A percentile compares a stretch with the other conserved stretches of the same genome.
These are phyloP conservation scores for Chrysemys picta DNA, from an alignment of 2,113 vertebrate genomes.

Conservation along the genomic window DNA sequence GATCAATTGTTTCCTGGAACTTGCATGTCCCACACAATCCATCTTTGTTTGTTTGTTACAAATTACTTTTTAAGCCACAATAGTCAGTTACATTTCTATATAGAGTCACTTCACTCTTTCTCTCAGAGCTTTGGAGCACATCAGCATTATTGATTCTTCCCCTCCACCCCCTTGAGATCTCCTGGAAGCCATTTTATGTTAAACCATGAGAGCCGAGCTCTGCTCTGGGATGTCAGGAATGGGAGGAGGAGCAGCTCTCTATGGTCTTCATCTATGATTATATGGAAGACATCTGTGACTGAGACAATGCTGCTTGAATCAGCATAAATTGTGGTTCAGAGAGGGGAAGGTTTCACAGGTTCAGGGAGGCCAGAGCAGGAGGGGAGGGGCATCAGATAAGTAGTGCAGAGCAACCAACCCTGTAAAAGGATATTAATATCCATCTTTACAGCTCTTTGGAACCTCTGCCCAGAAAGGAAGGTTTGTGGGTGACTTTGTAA, in stretches of 20 bases:
- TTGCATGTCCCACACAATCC: not conserved
- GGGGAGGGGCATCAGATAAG: not conserved
- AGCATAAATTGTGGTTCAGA: conserved; percentile 50
- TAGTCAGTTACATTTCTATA: not conserved
- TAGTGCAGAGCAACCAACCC: conserved; percentile 38
- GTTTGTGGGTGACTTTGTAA: not conserved
- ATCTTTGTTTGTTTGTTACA: not conserved
- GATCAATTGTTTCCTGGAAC: not conserved
- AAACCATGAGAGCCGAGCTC: not conserved
- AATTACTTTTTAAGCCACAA: not conserved
- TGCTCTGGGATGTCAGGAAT: not conserved
- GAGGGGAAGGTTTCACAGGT: conserved; percentile 18
- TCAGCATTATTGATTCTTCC: not conserved
- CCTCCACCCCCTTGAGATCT: conserved; percentile 7
- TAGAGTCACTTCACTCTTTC: not conserved
- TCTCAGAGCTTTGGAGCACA: not conserved
- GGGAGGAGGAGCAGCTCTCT: conserved; percentile 26
- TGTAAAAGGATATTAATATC: conserved; percentile 43
- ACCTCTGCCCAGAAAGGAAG: conserved; percentile 31
- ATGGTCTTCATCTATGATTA: conserved; percentile 52
- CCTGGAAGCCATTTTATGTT: not conserved
- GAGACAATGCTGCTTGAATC: conserved; percentile 60
- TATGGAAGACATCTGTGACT: conserved; percentile 57
- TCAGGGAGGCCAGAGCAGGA: conserved; percentile 62
- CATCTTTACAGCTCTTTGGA: conserved; percentile 9